Evolutionary conservation across 2,113 vertebrate genomes (phyloP).

Genomic region (Cricetomys ansorgei): DNA sequence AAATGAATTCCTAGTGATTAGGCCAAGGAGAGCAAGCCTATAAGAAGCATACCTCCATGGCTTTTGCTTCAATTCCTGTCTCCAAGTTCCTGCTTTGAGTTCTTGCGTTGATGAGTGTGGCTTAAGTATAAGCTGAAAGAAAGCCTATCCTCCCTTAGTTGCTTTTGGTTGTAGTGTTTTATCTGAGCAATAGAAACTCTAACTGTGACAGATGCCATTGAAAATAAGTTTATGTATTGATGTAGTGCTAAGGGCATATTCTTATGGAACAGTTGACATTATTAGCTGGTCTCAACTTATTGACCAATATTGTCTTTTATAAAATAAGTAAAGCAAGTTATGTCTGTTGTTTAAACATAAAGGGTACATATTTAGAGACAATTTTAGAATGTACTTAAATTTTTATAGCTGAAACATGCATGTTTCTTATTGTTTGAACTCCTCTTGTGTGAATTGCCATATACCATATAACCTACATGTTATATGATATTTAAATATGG

Average conservation of each 20-base stretch:
- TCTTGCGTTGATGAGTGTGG: background rate
- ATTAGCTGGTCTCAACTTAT: background rate
- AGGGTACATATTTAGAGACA: background rate
- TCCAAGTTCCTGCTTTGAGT: background rate
- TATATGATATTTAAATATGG: background rate
- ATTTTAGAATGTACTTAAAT: background rate
- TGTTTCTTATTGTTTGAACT: background rate
- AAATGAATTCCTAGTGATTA: background rate
- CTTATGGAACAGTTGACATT: background rate
- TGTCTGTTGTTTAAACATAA: background rate
- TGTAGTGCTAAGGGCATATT: background rate
- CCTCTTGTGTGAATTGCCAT: background rate
- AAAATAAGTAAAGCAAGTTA: background rate
- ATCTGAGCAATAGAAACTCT: no score
- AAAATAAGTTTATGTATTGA: background rate
- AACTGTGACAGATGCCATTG: no score
- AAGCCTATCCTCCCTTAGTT: background rate
- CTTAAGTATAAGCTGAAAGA: background rate
- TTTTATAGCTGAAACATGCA: background rate
- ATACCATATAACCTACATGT: background rate
- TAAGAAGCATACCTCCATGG: background rate
- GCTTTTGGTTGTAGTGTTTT: background rate
- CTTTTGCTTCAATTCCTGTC: background rate
- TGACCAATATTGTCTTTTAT: background rate
- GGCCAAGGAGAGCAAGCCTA: background rate